phyloP scores from a whole-genome alignment of 30 jellyfish, hydroid and myxozoan species.

The Morbakka virulenta region DNA sequence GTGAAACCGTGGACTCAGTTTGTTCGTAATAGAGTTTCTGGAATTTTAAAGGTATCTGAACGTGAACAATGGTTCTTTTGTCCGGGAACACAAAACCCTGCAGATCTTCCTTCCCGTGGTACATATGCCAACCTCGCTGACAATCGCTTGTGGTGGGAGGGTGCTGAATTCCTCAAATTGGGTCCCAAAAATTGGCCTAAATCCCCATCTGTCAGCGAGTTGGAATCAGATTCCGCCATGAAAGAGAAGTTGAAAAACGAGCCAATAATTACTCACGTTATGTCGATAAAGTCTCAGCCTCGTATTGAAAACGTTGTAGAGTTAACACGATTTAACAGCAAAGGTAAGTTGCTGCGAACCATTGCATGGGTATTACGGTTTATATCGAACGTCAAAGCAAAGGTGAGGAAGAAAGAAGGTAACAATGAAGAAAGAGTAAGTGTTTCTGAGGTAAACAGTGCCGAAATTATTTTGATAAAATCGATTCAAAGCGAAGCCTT shows the following conservation, averaged over 20 bases:
- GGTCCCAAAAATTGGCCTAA: constrained; percentile 24
- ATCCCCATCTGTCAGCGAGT: constrained; percentile 7
- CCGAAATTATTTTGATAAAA: constrained; percentile 5
- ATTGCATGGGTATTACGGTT: constrained; percentile 22
- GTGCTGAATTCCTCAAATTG: constrained; percentile 19
- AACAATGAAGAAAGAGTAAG: not conserved
- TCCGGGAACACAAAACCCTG: constrained; percentile 29
- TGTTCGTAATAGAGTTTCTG: constrained; percentile 17
- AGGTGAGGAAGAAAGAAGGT: not conserved
- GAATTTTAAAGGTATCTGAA: constrained; percentile 7
- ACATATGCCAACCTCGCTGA: not conserved
- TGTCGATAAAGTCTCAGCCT: not conserved
- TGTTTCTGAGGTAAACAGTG: constrained; percentile 7
- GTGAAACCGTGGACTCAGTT: constrained; percentile 17
- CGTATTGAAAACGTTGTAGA: constrained; percentile 9
- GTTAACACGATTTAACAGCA: constrained; percentile 17
- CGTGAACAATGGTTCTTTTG: constrained; percentile 32
- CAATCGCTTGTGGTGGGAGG: constrained; percentile 35
- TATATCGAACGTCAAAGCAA: constrained; percentile 2
- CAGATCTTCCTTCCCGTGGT: constrained; percentile 42
- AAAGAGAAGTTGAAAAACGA: constrained; percentile 23
- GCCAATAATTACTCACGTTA: constrained; percentile 24
- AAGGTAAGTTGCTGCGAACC: constrained; percentile 5
- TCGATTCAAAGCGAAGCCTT: constrained; percentile 26
- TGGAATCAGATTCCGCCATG: constrained; percentile 20